Conservation (phyloP, 2,797 vertebrate genomes). For the Gobionotothen gibberifrons region DNA sequence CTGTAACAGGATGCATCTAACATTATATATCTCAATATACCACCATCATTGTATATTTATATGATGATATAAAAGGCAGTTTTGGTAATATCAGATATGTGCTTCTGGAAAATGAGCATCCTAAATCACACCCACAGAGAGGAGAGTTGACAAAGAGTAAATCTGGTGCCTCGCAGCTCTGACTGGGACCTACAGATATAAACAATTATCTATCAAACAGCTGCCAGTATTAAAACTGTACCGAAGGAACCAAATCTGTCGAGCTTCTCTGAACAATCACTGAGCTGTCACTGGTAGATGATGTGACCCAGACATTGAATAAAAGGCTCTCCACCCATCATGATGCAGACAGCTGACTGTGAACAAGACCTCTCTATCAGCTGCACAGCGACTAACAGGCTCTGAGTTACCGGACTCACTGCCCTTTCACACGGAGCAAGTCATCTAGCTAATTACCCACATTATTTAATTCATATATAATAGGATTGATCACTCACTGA, state of each 20-base stretch:
- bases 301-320: slow-evolving; percentile 5
- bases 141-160: too few species aligned
- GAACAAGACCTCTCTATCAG: background rate
- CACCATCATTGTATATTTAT: too few species aligned
- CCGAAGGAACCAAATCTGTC: background rate
- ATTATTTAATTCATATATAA: slow-evolving; percentile 66
- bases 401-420: background rate
- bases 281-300: slow-evolving; percentile 26
- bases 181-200: too few species aligned
- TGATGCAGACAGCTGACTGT: slow-evolving; percentile 27
- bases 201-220: background rate
- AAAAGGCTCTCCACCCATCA: slow-evolving; percentile 59
- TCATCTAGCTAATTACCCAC: slow-evolving; percentile 7
- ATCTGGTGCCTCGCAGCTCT: too few species aligned
- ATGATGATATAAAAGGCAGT: too few species aligned
- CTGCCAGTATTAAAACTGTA: background rate
- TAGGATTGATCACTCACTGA: slow-evolving; percentile 88
- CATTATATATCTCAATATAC: too few species aligned
- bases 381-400: slow-evolving; percentile 31
- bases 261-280: slow-evolving; percentile 9
- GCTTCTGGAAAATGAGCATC: too few species aligned
- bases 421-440: background rate
- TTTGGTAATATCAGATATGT: too few species aligned
- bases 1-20: too few species aligned
- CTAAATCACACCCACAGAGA: too few species aligned